phyloP scores from a whole-genome alignment of 2,113 vertebrate genomes.

The Piliocolobus tephrosceles region DNA sequence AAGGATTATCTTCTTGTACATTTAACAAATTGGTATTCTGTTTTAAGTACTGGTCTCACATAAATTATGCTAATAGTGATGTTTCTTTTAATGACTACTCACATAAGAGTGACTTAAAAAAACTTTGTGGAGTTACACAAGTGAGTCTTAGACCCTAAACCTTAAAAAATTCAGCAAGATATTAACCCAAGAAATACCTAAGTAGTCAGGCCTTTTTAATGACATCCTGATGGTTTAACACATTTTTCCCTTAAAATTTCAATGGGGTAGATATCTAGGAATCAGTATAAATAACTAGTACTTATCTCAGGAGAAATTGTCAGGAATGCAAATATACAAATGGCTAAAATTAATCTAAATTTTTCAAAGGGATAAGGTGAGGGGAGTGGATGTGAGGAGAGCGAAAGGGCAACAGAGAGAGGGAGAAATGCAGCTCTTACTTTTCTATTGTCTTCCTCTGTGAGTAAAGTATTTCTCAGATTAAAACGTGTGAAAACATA shows the following conservation, averaged over 20 bases:
- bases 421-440: not conserved
- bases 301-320: not conserved
- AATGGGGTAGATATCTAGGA: not conserved
- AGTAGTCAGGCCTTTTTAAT: not conserved
- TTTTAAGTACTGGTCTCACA: not conserved
- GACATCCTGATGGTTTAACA: not conserved
- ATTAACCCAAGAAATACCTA: not conserved
- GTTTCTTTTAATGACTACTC: not conserved
- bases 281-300: not conserved
- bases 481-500: not conserved
- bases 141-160: not conserved
- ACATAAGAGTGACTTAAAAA: not conserved
- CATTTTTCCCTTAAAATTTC: not conserved
- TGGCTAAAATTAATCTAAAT: not conserved
- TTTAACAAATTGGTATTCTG: not conserved
- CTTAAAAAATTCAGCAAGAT: not conserved
- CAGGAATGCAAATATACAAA: not conserved
- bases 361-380: not conserved
- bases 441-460: not conserved
- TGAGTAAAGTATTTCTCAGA: not conserved
- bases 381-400: too few species aligned
- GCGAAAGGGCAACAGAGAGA: not conserved
- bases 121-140: not conserved
- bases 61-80: not conserved
- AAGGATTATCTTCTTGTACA: not conserved